phyloP scores from a whole-genome alignment of 2,113 vertebrate genomes.

The Collichthys lucidus region DNA sequence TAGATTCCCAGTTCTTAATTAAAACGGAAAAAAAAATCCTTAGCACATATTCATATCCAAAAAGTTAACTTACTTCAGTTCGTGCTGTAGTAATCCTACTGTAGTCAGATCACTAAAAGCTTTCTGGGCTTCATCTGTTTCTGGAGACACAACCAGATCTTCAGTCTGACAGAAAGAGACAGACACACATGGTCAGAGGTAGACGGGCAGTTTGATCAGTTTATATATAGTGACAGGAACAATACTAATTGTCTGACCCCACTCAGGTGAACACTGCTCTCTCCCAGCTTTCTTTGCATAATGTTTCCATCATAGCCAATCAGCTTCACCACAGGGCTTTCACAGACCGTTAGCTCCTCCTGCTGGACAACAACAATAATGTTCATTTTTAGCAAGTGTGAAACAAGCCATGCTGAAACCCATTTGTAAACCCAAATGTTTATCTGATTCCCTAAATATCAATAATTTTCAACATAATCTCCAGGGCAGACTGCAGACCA shows the following conservation, averaged over 20 bases:
- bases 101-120: constrained; percentile 81
- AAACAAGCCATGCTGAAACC: neutral
- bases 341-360: constrained; percentile 41
- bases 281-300: constrained; percentile 78
- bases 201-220: neutral
- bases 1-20: too few species aligned
- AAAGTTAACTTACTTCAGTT: constrained; percentile 83
- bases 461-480: neutral
- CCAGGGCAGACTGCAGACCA: neutral
- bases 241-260: constrained; percentile 73
- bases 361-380: constrained; percentile 46
- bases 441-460: neutral
- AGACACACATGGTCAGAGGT: constrained; percentile 9
- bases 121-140: constrained; percentile 77
- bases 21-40: neutral
- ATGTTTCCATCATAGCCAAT: constrained; percentile 84
- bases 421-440: neutral
- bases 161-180: constrained; percentile 79
- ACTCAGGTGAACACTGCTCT: constrained; percentile 56
- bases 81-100: constrained; percentile 81
- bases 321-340: constrained; percentile 71
- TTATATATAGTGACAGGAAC: neutral
- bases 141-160: constrained; percentile 64
- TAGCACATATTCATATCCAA: neutral
- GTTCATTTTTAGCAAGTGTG: neutral